Evolutionary conservation across 2,113 vertebrate species (phyloP), one percentile per base, ranked within the genome.

Genomic region (Pelobates fuscus): DNA sequence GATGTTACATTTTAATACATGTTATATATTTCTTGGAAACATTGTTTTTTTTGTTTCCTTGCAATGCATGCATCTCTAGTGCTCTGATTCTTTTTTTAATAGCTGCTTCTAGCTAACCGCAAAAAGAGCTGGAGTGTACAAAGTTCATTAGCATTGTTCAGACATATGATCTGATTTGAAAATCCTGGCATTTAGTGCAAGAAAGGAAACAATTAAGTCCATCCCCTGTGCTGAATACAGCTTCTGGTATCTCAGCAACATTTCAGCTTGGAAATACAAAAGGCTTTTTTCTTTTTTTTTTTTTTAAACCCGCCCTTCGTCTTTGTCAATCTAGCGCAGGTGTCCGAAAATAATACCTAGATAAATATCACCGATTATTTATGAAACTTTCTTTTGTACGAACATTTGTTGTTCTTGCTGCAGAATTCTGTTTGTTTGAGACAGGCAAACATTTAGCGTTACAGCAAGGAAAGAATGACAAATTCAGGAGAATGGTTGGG

Each of bases 281-380:
- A 46, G 49, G n/a, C n/a, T n/a, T n/a, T n/a, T n/a, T n/a, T n/a
- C n/a, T n/a, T n/a, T n/a, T n/a, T n/a, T n/a, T n/a, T n/a, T 43
- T 63, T 54, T 72, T 63, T 79, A 46, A 0, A 3, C 55, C 79
- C 73, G 68, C 84, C 83, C 81, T 0, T 88, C 91, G 73, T 1
- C 83, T 91, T 80, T 79, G 86, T 81, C 88, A 90, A 91, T 83
- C 78, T 67, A 1, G 71, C 0, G 0, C 89, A 89, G 91, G 89
- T 88, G 90, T 80, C 18, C 71, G 83, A 62, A 79, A 82, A 80
- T 72, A 82, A 84, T 83, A 80, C 79, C 78, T 82, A 82, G 81
- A 78, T 84, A 89, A 89, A 91, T 67, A 86, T 58, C 77, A 17
- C 81, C 64, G 60, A 81, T 81, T 80, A 54, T 71, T 69, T 78